Conservation (phyloP, 2,888 invertebrate genomes). For the Andrena praecox region DNA sequence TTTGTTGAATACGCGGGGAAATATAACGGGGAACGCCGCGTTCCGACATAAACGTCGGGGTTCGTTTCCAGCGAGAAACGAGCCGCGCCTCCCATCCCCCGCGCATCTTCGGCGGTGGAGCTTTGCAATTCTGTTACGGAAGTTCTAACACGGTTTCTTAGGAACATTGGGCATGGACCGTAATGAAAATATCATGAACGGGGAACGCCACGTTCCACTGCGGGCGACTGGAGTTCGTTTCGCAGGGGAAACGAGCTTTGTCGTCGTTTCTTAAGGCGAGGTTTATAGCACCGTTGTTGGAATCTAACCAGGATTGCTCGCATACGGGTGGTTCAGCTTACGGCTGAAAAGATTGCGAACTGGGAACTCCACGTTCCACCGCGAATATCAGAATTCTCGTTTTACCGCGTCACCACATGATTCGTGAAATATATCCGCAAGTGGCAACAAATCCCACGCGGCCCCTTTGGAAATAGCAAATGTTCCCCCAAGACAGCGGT, state of each 20-base stretch:
- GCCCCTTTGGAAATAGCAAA: constrained; percentile 26
- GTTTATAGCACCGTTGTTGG: not conserved
- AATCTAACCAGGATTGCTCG: not conserved
- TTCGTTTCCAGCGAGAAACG: constrained; percentile 4
- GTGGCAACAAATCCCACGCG: constrained; percentile 9
- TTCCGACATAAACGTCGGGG: constrained; percentile 6
- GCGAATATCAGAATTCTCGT: constrained; percentile 15
- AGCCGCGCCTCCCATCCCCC: not conserved
- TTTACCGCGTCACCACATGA: not conserved
- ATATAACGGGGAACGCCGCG: not conserved
- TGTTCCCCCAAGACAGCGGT: not conserved
- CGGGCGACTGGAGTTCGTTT: constrained; percentile 26
- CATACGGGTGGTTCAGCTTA: not conserved
- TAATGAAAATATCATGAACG: not conserved
- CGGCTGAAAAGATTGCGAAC: constrained; percentile 2
- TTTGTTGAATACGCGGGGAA: not conserved
- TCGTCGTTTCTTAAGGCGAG: not conserved
- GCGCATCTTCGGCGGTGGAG: constrained; percentile 9
- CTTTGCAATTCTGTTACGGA: constrained; percentile 10
- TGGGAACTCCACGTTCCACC: not conserved
- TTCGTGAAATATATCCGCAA: not conserved
- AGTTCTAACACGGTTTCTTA: constrained; percentile 5
- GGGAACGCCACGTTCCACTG: constrained; percentile 21
- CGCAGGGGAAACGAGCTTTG: not conserved
- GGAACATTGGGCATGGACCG: not conserved